Percentiles rank a stretch among this genome's conserved stretches.
These are phyloP conservation scores for Phoenoteleia sp. DNA, from an alignment of 2,888 invertebrate species.

Conservation along the genomic window DNA sequence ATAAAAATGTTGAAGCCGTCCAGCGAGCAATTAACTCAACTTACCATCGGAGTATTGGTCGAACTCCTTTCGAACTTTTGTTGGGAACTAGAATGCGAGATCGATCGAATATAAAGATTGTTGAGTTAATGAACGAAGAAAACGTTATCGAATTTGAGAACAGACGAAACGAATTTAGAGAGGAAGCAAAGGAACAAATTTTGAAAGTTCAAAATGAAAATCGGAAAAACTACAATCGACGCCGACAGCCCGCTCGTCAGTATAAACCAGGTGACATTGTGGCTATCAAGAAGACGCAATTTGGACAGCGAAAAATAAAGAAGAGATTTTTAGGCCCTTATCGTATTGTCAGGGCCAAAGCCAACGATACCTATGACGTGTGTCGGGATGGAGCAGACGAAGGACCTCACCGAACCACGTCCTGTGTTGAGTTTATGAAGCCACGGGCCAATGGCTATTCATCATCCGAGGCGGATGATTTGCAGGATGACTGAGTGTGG, in stretches of 20 bases:
- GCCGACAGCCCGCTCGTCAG: slow-evolving; percentile 34
- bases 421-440: slow-evolving; percentile 32
- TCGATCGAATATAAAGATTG: too few relatives aligned
- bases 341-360: neutral
- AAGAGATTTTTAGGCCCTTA: slow-evolving; percentile 55
- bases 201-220: too few relatives aligned
- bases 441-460: neutral
- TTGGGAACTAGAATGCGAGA: too few relatives aligned
- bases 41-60: too few relatives aligned
- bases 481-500: slow-evolving; percentile 39
- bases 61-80: too few relatives aligned
- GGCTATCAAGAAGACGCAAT: slow-evolving; percentile 79
- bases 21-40: too few relatives aligned
- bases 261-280: slow-evolving; percentile 75
- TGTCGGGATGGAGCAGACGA: neutral
- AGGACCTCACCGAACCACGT: slow-evolving; percentile 14
- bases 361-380: slow-evolving; percentile 34
- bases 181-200: too few relatives aligned
- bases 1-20: too few relatives aligned
- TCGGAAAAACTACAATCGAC: too few relatives aligned
- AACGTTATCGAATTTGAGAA: too few relatives aligned
- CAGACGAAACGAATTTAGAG: too few relatives aligned
- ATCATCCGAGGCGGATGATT: slow-evolving; percentile 14
- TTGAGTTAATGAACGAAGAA: too few relatives aligned
- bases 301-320: neutral